These are phyloP conservation scores for Tangara arthus DNA, from an alignment of 2,797 vertebrate species.

Conservation along the genomic window DNA sequence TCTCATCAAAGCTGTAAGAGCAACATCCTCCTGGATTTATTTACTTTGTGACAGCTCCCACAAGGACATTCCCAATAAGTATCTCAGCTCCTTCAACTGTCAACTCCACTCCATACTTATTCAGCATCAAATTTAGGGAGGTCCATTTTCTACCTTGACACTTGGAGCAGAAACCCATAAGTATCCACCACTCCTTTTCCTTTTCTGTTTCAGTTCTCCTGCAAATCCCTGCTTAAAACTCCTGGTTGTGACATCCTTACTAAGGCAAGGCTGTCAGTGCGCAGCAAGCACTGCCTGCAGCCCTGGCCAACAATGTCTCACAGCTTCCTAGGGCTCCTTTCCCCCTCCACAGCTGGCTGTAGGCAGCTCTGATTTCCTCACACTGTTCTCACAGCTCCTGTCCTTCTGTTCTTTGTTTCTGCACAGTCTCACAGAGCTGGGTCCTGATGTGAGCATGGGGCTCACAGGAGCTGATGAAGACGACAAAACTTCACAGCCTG, in stretches of 20 bases:
- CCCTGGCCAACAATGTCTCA: background rate
- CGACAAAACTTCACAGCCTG: background rate
- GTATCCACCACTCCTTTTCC: background rate
- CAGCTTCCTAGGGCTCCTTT: background rate
- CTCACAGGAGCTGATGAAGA: background rate
- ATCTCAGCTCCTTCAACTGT: background rate
- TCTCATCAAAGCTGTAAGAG: background rate
- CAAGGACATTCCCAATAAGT: background rate
- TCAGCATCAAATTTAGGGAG: background rate
- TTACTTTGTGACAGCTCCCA: background rate
- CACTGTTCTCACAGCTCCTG: background rate
- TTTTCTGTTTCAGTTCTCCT: background rate
- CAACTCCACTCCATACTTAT: background rate
- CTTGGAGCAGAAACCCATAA: background rate
- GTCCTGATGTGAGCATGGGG: accelerated
- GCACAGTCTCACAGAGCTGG: background rate
- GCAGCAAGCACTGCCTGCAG: background rate
- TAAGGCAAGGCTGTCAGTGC: background rate
- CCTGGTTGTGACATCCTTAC: background rate
- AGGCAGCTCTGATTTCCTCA: background rate
- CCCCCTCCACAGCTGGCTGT: background rate
- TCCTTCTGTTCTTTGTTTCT: background rate
- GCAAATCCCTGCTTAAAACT: background rate
- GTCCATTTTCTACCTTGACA: background rate
- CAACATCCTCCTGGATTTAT: background rate